Conservation (phyloP, 2,888 invertebrate species). For the Ochropleura plecta region DNA sequence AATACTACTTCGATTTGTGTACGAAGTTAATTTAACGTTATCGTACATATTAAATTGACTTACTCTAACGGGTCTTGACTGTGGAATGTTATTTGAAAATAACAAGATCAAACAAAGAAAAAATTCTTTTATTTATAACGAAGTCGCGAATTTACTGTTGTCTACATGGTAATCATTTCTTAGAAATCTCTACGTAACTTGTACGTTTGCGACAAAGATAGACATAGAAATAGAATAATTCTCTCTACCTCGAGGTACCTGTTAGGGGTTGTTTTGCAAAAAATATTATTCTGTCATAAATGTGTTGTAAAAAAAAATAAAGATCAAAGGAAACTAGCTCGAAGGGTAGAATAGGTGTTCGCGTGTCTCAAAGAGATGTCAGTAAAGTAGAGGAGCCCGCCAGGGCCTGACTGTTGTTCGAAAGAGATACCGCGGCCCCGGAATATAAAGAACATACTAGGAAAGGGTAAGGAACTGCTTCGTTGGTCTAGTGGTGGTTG, state of each 20-base stretch:
- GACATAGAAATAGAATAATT: neutral
- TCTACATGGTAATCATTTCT: slow-evolving; percentile 7
- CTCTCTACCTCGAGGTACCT: neutral
- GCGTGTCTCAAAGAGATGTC: too few species aligned
- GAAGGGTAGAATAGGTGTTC: too few species aligned
- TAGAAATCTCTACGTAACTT: slow-evolving; percentile 2
- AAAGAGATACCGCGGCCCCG: too few species aligned
- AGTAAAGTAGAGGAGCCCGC: too few species aligned
- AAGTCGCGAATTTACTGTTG: neutral
- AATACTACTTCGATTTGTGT: slow-evolving; percentile 10
- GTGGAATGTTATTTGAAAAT: slow-evolving; percentile 23
- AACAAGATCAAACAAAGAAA: slow-evolving; percentile 13
- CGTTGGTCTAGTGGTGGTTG: too few species aligned
- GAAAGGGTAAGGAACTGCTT: too few species aligned
- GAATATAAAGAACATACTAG: too few species aligned
- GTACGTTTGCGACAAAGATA: neutral
- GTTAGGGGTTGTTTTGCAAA: neutral
- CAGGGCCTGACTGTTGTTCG: too few species aligned
- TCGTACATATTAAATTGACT: slow-evolving; percentile 19
- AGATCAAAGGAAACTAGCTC: too few species aligned
- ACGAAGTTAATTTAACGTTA: slow-evolving; percentile 1
- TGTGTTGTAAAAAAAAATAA: neutral
- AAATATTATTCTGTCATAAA: neutral
- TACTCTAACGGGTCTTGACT: neutral
- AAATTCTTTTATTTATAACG: neutral